Conservation (phyloP, 2,797 vertebrate species). For the Corythornis leucogaster region DNA sequence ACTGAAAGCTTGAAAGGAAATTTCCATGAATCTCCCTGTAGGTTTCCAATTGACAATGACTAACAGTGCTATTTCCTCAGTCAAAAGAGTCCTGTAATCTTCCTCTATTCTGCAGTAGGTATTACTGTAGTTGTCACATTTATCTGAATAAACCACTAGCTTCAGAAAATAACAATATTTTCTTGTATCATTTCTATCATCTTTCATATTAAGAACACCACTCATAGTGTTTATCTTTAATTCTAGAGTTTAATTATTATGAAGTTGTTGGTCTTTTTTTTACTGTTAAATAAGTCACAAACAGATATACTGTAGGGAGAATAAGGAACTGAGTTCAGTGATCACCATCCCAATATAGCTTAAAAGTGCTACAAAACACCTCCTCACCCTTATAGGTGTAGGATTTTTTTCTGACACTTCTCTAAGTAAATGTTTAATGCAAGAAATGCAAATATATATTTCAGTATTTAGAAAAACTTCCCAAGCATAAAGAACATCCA, state of each 20-base stretch:
- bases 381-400: neutral
- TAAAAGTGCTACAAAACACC: neutral
- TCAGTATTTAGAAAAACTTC: neutral
- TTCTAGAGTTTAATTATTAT: neutral
- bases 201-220: neutral
- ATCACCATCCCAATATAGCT: neutral
- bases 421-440: neutral
- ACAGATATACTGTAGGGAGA: neutral
- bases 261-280: neutral
- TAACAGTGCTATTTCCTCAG: neutral
- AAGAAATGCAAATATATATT: neutral
- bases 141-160: neutral
- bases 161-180: neutral
- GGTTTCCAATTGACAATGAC: neutral
- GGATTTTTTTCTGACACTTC: neutral
- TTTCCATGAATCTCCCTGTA: neutral
- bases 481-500: neutral
- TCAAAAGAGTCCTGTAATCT: neutral
- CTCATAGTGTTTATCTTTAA: neutral
- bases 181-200: neutral
- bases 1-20: neutral
- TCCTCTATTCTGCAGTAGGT: neutral
- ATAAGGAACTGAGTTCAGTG: neutral
- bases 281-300: neutral
- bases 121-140: neutral